Percentiles rank a stretch among this genome's conserved stretches.
phyloP scores from a whole-genome alignment of 2,888 invertebrate species.

The Cephus rjabovi region DNA sequence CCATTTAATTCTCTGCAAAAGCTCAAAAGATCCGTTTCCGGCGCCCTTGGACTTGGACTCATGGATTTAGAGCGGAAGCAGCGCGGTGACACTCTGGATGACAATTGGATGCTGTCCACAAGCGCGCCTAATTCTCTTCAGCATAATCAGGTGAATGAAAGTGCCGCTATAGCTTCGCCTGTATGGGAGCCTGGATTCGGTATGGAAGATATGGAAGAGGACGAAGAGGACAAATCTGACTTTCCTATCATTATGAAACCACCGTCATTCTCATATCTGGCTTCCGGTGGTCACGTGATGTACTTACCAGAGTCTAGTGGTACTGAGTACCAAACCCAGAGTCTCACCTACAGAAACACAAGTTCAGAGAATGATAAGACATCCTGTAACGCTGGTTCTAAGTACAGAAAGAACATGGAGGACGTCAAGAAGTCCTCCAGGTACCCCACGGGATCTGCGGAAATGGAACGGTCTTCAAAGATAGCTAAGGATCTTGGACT shows the following conservation, averaged over 20 bases:
- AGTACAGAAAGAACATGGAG: conserved; percentile 21
- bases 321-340: conserved; percentile 42
- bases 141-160: conserved; percentile 68
- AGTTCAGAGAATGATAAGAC: conserved; percentile 22
- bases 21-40: conserved; percentile 77
- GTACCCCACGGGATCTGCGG: too few species aligned
- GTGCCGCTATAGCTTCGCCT: conserved; percentile 19
- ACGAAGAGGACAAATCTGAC: conserved; percentile 41
- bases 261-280: conserved; percentile 71
- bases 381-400: conserved; percentile 33
- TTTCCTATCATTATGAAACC: conserved; percentile 57
- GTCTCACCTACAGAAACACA: conserved; percentile 35
- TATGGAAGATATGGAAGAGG: conserved; percentile 32
- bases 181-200: not conserved
- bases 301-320: conserved; percentile 74
- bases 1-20: conserved; percentile 78
- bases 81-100: conserved; percentile 66
- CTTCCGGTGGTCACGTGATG: conserved; percentile 81
- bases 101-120: conserved; percentile 85
- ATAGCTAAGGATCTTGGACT: conserved; percentile 24
- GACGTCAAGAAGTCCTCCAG: conserved; percentile 31
- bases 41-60: conserved; percentile 70
- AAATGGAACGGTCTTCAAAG: conserved; percentile 19
- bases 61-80: conserved; percentile 69
- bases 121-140: conserved; percentile 84